These are phyloP conservation scores for Rhineura floridana DNA, from an alignment of 2,113 vertebrate genomes.

Conservation along the genomic window DNA sequence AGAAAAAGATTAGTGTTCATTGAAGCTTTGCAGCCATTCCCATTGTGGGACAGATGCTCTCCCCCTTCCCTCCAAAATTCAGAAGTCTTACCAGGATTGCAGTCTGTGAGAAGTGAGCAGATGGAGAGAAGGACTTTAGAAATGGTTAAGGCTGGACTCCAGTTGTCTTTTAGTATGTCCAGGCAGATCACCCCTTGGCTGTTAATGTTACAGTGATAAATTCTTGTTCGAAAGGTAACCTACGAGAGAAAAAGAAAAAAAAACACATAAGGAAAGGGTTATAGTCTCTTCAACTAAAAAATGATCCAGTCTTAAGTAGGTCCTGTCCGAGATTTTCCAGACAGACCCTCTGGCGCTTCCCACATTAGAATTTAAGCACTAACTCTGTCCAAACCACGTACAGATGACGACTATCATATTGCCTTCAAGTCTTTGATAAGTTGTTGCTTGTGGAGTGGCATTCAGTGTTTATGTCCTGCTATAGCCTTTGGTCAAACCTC, in stretches of 20 bases:
- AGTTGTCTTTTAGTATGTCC: constrained; percentile 93
- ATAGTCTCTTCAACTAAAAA: neutral
- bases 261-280: neutral
- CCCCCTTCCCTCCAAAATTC: neutral
- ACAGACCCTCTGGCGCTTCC: neutral
- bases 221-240: constrained; percentile 92
- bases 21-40: neutral
- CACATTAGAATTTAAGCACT: neutral
- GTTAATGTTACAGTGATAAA: constrained; percentile 94
- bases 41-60: neutral
- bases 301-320: constrained; percentile 8
- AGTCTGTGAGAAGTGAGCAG: constrained; percentile 97
- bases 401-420: neutral
- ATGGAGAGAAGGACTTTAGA: constrained; percentile 96
- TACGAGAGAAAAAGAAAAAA: constrained; percentile 53
- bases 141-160: constrained; percentile 94
- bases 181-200: constrained; percentile 93
- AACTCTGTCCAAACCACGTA: neutral
- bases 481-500: neutral
- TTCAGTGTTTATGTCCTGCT: neutral
- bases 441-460: neutral
- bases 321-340: constrained; percentile 10
- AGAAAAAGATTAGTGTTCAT: neutral
- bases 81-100: constrained; percentile 89
- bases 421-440: neutral